Evolutionary conservation across 2,113 vertebrate species (phyloP), one percentile per base, ranked within the genome.

Genomic region (Hassar affinis): DNA sequence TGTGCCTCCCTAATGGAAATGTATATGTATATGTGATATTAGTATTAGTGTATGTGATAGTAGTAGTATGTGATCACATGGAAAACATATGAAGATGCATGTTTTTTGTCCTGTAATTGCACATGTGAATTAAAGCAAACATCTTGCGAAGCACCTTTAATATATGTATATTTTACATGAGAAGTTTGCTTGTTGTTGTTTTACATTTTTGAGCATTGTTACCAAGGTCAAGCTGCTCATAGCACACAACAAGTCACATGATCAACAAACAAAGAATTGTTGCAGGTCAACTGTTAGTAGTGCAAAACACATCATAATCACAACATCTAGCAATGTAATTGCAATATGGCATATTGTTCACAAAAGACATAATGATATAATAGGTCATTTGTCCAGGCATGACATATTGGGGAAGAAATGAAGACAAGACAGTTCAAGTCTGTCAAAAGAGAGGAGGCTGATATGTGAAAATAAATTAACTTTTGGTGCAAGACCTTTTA

Each of bases 401-500:
- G n/a, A 38, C 0, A 18, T 38, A 61, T 15, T 74, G 2, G n/a
- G 42, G 35, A 59, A 27, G 14, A 54, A 49, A 27, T 25, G 35
- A 56, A 25, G 25, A 30, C 9, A 18, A 59, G 62, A 33, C 2
- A n/a, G 25, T 54, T 72, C 38, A 42, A 42, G 25, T 61, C 22
- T 80, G 45, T 74, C 20, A 74, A 80, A 38, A 72, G 15, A 51
- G 12, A 42, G 10, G 20, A 79, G 30, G 8, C 78, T 57, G 17
- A 15, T 27, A 69, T 80, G 79, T 52, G n/a, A 52, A 33, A 69
- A 42, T n/a, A 81, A 81, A 57, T 57, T 47, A 56, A 9, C 30
- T 12, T 66, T 14, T 4, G 51, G 18, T 75, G 38, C 22, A 18
- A 49, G 47, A 61, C 10, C 42, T 61, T 71, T 61, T 38, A 25